Conservation (phyloP, 2,888 invertebrate species). For the Eupithecia vulgata region DNA sequence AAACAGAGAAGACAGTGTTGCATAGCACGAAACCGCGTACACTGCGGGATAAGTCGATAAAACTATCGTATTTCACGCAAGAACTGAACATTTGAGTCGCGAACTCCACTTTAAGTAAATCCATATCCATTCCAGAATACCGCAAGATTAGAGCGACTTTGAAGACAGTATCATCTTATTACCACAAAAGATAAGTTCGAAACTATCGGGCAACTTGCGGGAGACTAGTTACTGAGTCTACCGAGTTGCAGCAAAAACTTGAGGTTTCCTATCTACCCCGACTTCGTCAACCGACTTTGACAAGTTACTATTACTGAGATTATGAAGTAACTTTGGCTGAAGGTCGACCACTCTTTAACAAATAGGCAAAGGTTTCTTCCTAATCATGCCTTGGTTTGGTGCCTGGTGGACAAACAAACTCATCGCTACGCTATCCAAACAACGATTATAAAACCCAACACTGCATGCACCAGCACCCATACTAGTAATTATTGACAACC, state of each 20-base stretch:
- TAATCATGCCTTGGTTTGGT: neutral
- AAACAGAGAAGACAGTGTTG: slow-evolving; percentile 31
- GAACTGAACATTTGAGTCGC: slow-evolving; percentile 25
- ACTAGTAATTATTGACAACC: no score
- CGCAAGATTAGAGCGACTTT: slow-evolving; percentile 33
- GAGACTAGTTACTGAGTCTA: slow-evolving; percentile 29
- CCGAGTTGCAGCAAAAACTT: slow-evolving; percentile 35
- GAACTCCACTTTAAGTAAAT: slow-evolving; percentile 21
- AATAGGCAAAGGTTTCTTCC: neutral
- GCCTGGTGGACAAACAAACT: neutral
- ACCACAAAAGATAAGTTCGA: slow-evolving; percentile 37
- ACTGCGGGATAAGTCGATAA: slow-evolving; percentile 27
- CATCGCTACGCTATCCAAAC: neutral
- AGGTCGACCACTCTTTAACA: slow-evolving; percentile 2
- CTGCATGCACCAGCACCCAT: no score
- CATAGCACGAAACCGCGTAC: slow-evolving; percentile 34
- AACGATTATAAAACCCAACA: neutral
- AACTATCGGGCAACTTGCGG: slow-evolving; percentile 35
- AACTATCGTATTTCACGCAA: slow-evolving; percentile 27
- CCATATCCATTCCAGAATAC: slow-evolving; percentile 22
- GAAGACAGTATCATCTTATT: slow-evolving; percentile 30
- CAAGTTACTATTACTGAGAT: slow-evolving; percentile 19
- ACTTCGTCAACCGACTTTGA: slow-evolving; percentile 33
- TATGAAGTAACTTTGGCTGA: slow-evolving; percentile 18
- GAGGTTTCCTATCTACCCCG: slow-evolving; percentile 33